Evolutionary conservation across 2,888 invertebrate genomes (phyloP), one percentile per base, ranked within the genome.

Genomic region (Noctua fimbriata): DNA sequence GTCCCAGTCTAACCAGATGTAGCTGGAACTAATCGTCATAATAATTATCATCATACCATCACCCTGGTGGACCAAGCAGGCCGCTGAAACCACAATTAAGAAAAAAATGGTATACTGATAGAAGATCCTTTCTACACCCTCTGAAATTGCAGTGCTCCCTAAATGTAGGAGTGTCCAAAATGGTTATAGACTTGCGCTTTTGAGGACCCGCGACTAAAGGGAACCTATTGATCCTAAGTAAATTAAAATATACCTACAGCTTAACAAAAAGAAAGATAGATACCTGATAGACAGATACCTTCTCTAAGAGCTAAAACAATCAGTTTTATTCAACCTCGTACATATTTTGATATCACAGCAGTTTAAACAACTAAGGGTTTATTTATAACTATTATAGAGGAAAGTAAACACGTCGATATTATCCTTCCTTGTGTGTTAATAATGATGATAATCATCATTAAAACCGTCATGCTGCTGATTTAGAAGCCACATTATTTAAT

Each of bases 341-440:
- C 12, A 67, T 49, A 47, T 28, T 55, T 55, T 47, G n/a, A 36
- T 47, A 36, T n/a, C 41, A 41, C 16, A 49, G 28, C 16, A 32
- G n/a, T 71, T 58, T 41, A 66, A 49, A 66, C 58, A n/a, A 32
- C 28, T 28, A 21, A 28, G 2, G 1, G n/a, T 32, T 6, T 52
- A 73, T 73, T 58, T 44, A 79, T 69, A 69, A 41, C 10, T 21
- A 44, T 7, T 36, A 60, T n/a, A 66, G 58, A 80, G 67, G 52
- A 80, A 52, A 52, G 67, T 80, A 60, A 72, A 73, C 28, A 49
- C 10, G 41, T 10, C 1, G 41, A 32, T 44, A 47, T 80, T 69
- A 44, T 80, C 73, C 79, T 69, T 52, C 49, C 67, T 28, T 67
- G 3, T 63, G 1, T 16, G 58, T 21, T 41, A 66, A 3, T 24